Evolutionary conservation across 2,797 vertebrate species (phyloP).

Genomic region (Hypotaenidia okinawae): DNA sequence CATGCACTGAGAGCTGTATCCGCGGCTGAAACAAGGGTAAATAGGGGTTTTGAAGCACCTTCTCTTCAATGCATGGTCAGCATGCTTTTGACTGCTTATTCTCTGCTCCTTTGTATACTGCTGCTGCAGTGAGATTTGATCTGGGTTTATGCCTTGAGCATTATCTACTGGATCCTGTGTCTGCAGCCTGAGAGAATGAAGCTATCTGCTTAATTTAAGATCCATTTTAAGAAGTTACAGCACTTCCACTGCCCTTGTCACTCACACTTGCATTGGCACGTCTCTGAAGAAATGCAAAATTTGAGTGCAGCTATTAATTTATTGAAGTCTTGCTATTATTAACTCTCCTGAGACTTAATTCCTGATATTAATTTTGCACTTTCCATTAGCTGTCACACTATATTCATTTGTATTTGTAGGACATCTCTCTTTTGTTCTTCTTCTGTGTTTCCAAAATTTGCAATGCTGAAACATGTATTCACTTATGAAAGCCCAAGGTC

Average conservation of each 20-base stretch:
- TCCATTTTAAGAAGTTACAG: constrained; percentile 2
- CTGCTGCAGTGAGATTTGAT: constrained; percentile 54
- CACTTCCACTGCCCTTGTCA: background rate
- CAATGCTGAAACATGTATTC: background rate
- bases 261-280: background rate
- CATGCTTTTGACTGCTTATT: constrained; percentile 2
- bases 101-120: background rate
- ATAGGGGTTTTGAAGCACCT: background rate
- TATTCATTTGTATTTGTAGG: background rate
- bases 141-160: background rate
- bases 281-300: background rate
- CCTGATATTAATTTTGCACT: background rate
- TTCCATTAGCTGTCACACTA: background rate
- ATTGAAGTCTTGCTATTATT: background rate
- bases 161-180: constrained; percentile 28
- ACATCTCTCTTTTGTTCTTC: background rate
- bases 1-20: background rate
- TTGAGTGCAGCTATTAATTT: background rate
- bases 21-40: background rate
- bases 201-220: constrained; percentile 19
- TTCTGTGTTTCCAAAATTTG: background rate
- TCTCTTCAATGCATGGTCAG: background rate
- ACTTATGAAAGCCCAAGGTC: background rate
- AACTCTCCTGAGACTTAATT: background rate
- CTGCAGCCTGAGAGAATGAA: constrained; percentile 30